These are phyloP conservation scores for Gambusia yucatana DNA, from an alignment of 2,797 vertebrate genomes.

Conservation along the genomic window DNA sequence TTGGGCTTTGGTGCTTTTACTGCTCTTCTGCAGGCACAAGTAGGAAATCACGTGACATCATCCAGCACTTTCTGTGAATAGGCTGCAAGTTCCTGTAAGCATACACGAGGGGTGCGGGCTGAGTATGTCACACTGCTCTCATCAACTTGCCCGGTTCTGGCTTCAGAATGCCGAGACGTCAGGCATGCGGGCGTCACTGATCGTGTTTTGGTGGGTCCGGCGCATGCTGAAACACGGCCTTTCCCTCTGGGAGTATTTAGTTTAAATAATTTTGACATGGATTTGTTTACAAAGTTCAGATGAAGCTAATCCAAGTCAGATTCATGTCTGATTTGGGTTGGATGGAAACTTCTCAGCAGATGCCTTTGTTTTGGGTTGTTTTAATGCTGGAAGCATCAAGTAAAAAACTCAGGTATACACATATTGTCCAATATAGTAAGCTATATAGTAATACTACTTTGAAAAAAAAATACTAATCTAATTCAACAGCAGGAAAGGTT, in stretches of 20 bases:
- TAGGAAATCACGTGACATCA: conserved; percentile 74
- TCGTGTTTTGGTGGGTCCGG: conserved; percentile 52
- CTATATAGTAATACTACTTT: neutral
- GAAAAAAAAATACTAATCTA: neutral
- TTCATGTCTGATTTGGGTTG: conserved; percentile 16
- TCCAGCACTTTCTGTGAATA: conserved; percentile 73
- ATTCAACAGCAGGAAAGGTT: neutral
- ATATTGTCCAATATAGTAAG: neutral
- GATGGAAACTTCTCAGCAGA: conserved; percentile 8
- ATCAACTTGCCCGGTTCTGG: conserved; percentile 63
- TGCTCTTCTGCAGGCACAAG: conserved; percentile 24
- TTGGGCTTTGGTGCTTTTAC: conserved; percentile 16
- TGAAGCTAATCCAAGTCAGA: conserved; percentile 47
- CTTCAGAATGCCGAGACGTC: conserved; percentile 58
- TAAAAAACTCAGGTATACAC: neutral
- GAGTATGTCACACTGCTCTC: conserved; percentile 71
- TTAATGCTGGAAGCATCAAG: neutral
- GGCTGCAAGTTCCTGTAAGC: conserved; percentile 77
- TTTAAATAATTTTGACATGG: conserved; percentile 58
- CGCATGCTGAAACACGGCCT: conserved; percentile 51
- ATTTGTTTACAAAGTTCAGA: conserved; percentile 59
- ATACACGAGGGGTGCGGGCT: conserved; percentile 71
- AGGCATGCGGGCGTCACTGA: conserved; percentile 68
- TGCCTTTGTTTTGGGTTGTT: conserved; percentile 12
- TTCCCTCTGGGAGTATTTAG: conserved; percentile 66